These are phyloP conservation scores for Doryteuthis pealeii DNA, from an alignment of 1,140 invertebrate genomes.

Conservation along the genomic window DNA sequence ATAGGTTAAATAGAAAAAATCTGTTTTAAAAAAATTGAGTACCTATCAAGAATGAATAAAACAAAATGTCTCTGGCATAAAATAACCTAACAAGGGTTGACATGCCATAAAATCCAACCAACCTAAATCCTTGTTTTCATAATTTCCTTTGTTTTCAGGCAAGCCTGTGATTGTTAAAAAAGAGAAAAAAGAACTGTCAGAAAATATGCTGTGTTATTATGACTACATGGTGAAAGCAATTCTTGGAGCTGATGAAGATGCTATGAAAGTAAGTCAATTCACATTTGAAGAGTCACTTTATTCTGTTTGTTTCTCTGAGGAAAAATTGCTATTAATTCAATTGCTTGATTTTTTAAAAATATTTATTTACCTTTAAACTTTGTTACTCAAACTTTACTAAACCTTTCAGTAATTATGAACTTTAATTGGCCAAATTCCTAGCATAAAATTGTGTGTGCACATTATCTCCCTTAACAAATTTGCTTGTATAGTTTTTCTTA, in stretches of 20 bases:
- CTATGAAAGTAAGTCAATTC: slow-evolving; percentile 37
- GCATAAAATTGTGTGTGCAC: too few relatives aligned
- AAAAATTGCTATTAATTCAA: slow-evolving; percentile 1
- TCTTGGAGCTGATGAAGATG: slow-evolving; percentile 44
- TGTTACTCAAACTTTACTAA: background rate
- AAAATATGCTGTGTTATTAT: slow-evolving; percentile 51
- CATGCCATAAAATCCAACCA: too few relatives aligned
- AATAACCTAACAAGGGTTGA: too few relatives aligned
- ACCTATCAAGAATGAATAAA: too few relatives aligned
- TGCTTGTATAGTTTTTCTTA: too few relatives aligned
- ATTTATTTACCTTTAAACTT: background rate
- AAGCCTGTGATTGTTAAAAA: slow-evolving; percentile 2
- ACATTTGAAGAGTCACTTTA: background rate
- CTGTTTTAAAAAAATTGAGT: too few relatives aligned
- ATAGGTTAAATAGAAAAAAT: too few relatives aligned
- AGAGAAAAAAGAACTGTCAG: slow-evolving; percentile 21
- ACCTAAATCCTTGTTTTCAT: too few relatives aligned
- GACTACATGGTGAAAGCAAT: slow-evolving; percentile 55
- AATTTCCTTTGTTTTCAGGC: background rate
- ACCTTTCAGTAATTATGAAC: background rate
- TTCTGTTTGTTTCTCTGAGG: slow-evolving; percentile 7
- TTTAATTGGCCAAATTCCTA: too few relatives aligned
- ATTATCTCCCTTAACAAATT: too few relatives aligned
- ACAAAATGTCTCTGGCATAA: too few relatives aligned
- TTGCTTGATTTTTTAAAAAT: background rate